Evolutionary conservation across 2,113 vertebrate genomes (phyloP).

Genomic region (Antennarius striatus): DNA sequence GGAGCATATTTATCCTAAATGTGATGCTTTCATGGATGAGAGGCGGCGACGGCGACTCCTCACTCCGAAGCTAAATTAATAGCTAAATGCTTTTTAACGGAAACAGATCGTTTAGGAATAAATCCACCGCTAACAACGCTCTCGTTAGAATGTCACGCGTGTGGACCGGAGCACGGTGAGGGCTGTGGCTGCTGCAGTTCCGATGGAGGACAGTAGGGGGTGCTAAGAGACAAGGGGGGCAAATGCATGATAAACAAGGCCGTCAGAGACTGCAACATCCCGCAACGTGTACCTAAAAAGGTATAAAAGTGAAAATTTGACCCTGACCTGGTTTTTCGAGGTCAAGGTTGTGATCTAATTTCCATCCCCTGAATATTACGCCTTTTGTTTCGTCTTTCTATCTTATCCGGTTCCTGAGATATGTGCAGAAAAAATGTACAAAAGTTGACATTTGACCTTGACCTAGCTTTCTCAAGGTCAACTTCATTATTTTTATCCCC

Average conservation of each 20-base stretch:
- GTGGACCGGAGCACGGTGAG: conserved; percentile 22
- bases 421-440: too few relatives aligned
- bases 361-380: too few relatives aligned
- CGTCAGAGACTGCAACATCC: too few relatives aligned
- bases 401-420: too few relatives aligned
- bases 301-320: too few relatives aligned
- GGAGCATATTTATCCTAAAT: conserved; percentile 41
- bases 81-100: conserved; percentile 52
- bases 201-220: conserved; percentile 65
- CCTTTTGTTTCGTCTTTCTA: too few relatives aligned
- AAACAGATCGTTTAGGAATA: conserved; percentile 45
- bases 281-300: too few relatives aligned
- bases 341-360: too few relatives aligned
- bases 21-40: conserved; percentile 39
- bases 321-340: too few relatives aligned
- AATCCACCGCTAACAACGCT: conserved; percentile 34
- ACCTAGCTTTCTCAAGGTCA: too few relatives aligned
- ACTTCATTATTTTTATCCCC: too few relatives aligned
- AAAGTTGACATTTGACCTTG: too few relatives aligned
- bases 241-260: conserved; percentile 1
- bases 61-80: conserved; percentile 40
- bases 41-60: conserved; percentile 11
- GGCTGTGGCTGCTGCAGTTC: conserved; percentile 52
- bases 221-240: conserved; percentile 68
- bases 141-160: conserved; percentile 38